Percentiles rank a stretch among this genome's conserved stretches.
phyloP scores from a whole-genome alignment of 2,888 invertebrate species.

The Candidula unifasciata region DNA sequence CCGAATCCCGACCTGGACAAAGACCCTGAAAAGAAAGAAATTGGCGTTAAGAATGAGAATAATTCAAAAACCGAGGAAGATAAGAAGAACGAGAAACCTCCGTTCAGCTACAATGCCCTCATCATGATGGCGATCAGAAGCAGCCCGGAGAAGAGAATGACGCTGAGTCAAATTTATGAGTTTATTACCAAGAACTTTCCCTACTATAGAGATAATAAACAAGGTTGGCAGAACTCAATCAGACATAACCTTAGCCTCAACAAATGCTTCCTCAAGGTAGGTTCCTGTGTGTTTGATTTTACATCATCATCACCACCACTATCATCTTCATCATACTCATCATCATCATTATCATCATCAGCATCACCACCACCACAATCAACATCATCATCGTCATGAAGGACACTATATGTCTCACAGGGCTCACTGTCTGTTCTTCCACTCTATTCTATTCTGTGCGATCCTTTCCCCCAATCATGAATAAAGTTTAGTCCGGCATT shows the following conservation, averaged over 20 bases:
- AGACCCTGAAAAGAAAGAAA: conserved; percentile 44
- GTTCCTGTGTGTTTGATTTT: conserved; percentile 50
- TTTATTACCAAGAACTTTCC: conserved; percentile 99
- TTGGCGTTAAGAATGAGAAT: conserved; percentile 42
- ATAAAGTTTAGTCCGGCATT: not conserved
- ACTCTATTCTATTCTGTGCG: no score
- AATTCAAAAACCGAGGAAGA: conserved; percentile 52
- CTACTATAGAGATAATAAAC: conserved; percentile 97
- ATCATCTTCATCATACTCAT: no score
- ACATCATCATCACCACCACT: no score
- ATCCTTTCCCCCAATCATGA: not conserved
- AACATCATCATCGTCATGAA: no score
- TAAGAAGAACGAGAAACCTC: conserved; percentile 84
- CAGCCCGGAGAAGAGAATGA: conserved; percentile 94
- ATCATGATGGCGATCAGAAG: conserved; percentile 99
- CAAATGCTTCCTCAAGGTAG: conserved; percentile 95
- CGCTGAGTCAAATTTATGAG: conserved; percentile 97
- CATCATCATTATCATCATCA: no score
- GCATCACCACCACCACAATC: no score
- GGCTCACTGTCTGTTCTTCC: no score
- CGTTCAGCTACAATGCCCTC: conserved; percentile 98
- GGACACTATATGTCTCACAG: no score
- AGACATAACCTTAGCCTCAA: conserved; percentile 97
- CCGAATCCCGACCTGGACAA: conserved; percentile 12
- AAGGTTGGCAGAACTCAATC: conserved; percentile 99